Conservation (phyloP, 1,140 invertebrate genomes). For the Bombus pyrosoma region DNA sequence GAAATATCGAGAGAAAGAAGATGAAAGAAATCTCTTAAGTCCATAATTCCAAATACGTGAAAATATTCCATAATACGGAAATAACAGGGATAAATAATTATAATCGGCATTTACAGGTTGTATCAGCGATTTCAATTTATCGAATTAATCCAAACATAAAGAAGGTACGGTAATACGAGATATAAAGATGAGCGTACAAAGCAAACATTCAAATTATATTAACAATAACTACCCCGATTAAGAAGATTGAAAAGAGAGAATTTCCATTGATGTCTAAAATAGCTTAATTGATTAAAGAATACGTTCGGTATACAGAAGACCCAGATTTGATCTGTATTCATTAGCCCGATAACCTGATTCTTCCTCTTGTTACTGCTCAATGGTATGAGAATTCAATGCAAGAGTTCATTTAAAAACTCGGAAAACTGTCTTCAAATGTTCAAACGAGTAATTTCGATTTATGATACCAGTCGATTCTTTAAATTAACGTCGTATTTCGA, state of each 20-base stretch:
- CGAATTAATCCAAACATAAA: not conserved
- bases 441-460: not conserved
- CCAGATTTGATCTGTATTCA: constrained; percentile 9
- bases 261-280: not conserved
- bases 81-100: not conserved
- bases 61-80: not conserved
- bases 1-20: not conserved
- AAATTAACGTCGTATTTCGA: not conserved
- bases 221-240: not conserved
- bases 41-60: not conserved
- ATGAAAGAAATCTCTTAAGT: not conserved
- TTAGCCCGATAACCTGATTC: not conserved
- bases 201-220: not conserved
- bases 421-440: not conserved
- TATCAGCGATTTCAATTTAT: not conserved
- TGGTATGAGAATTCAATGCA: constrained; percentile 1
- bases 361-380: not conserved
- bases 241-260: not conserved
- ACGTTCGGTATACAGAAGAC: not conserved
- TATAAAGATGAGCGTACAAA: not conserved
- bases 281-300: constrained; percentile 1
- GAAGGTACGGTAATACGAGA: not conserved
- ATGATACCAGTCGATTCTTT: not conserved
- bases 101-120: not conserved
- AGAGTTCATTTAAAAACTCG: not conserved